Conservation (phyloP, 2,113 vertebrate genomes). For the Gallinago media region DNA sequence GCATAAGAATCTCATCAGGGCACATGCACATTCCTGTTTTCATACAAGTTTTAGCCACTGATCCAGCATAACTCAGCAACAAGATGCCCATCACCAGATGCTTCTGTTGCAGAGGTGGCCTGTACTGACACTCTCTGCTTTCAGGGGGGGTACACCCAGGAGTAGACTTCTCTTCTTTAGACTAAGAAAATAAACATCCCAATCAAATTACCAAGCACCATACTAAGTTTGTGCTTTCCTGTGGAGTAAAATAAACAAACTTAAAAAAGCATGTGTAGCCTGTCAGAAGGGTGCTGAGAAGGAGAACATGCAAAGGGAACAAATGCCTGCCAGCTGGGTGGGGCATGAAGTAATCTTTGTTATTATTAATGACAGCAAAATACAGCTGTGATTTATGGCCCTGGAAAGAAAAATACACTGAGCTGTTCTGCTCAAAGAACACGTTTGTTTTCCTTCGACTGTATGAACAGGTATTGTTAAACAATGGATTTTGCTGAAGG, state of each 20-base stretch:
- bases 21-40: neutral
- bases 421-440: neutral
- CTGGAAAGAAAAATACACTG: neutral
- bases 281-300: neutral
- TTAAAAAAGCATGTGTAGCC: neutral
- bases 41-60: slow-evolving; percentile 34
- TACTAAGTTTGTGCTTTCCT: neutral
- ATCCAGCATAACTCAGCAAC: neutral
- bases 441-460: neutral
- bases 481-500: neutral
- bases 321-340: neutral
- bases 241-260: neutral
- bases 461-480: neutral
- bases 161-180: neutral
- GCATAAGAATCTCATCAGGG: neutral
- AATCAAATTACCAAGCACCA: neutral
- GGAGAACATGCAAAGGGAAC: neutral
- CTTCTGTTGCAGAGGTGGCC: neutral
- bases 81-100: neutral
- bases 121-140: neutral
- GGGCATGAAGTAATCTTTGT: slow-evolving; percentile 3
- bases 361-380: slow-evolving; percentile 1
- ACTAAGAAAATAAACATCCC: neutral
- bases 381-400: neutral
- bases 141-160: neutral